Evolutionary conservation across 2,888 invertebrate genomes (phyloP), one percentile per base, ranked within the genome.

Genomic region (Amiota minor): DNA sequence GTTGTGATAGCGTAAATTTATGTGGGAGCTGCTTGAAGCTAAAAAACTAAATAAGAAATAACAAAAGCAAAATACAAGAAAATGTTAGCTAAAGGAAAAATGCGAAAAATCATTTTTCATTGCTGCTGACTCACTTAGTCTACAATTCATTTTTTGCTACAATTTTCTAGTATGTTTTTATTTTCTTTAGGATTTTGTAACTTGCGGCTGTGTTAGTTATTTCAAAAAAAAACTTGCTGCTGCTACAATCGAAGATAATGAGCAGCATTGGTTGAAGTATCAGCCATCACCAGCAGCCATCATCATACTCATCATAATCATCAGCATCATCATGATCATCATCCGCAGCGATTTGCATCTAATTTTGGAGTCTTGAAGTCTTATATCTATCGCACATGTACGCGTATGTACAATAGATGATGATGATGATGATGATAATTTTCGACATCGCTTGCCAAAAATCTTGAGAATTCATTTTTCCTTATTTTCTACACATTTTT

Each of bases 31-130:
- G 67, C 50, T 20, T 18, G 67, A 23, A 45, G 16, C 20, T 35
- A 23, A 23, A 50, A 50, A 20, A 35, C 35, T 35, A 8, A 35
- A 35, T 35, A 35, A 35, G 6, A 35, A 35, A 35, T 6, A 35
- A 35, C 35, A 6, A 35, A 35, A 35, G 6, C 35, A 35, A 35
- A 35, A 35, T 8, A 35, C 35, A 35, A 35, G 6, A 35, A 35
- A 35, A 6, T 35, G 2, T 35, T 6, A 46, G 65, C 47, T 35
- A 49, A 16, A 16, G 16, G 65, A 49, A 67, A 68, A 68, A 68
- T 68, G 67, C 67, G n/a, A 53, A 68, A 68, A 68, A 68, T 23
- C 50, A 68, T 68, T 68, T 68, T 68, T 68, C 53, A 68, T 35
- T 9, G 53, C 16, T 45, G 56, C 49, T 74, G 72, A 56, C 62